Conservation (phyloP, 1,140 invertebrate genomes). For the Atta texana region DNA sequence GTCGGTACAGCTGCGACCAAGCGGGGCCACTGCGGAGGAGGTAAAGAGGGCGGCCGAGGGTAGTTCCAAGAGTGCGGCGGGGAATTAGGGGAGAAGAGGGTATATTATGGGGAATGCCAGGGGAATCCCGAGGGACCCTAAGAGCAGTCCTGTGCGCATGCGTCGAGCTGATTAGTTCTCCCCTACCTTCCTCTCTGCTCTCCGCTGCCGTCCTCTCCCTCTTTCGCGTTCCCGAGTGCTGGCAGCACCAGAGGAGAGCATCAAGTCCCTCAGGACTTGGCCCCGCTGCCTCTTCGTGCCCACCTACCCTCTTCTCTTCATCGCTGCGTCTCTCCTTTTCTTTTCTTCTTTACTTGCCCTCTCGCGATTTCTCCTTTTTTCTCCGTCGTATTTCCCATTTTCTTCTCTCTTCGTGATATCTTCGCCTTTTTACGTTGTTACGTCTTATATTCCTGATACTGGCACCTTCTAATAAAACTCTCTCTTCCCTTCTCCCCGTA, state of each 20-base stretch:
- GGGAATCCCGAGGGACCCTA: constrained; percentile 80
- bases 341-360: constrained; percentile 15
- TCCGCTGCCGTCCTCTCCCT: constrained; percentile 45
- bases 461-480: constrained; percentile 58
- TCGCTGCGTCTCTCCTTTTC: constrained; percentile 38
- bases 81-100: constrained; percentile 68
- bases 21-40: constrained; percentile 47
- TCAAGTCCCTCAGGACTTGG: constrained; percentile 82
- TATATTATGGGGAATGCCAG: constrained; percentile 83
- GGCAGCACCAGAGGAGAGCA: constrained; percentile 82
- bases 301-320: constrained; percentile 70
- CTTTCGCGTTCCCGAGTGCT: constrained; percentile 80
- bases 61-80: constrained; percentile 36
- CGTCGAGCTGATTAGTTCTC: constrained; percentile 84
- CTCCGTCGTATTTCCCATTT: constrained; percentile 16
- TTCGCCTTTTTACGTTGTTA: constrained; percentile 57
- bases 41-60: constrained; percentile 66
- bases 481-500: neutral
- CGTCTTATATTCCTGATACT: constrained; percentile 55
- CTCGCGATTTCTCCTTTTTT: constrained; percentile 1
- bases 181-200: constrained; percentile 61
- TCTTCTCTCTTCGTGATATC: neutral
- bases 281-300: constrained; percentile 78
- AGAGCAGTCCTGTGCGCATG: constrained; percentile 81
- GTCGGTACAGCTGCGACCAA: constrained; percentile 64